These are phyloP conservation scores for Fratercula arctica DNA, from an alignment of 2,797 vertebrate species.

Conservation along the genomic window DNA sequence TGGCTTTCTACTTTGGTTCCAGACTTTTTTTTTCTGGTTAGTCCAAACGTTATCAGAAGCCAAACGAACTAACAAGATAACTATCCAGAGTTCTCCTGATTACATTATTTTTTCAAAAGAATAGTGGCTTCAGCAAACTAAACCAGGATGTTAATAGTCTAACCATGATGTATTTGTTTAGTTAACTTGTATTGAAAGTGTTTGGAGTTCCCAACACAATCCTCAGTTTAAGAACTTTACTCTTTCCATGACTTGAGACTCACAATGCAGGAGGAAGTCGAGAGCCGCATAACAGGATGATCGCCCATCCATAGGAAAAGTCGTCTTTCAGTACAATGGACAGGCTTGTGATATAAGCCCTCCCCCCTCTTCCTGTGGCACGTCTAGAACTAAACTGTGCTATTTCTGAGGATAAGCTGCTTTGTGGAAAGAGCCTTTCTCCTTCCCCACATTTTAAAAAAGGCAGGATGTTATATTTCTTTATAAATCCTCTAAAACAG, in stretches of 20 bases:
- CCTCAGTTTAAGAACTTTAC: slow-evolving; percentile 51
- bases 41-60: slow-evolving; percentile 12
- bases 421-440: slow-evolving; percentile 38
- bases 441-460: slow-evolving; percentile 20
- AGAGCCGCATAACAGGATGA: slow-evolving; percentile 65
- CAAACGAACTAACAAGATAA: slow-evolving; percentile 20
- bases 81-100: slow-evolving; percentile 53
- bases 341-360: slow-evolving; percentile 34
- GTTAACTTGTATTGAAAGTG: slow-evolving; percentile 48
- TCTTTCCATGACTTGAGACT: slow-evolving; percentile 63
- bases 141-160: slow-evolving; percentile 61
- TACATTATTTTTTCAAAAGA: slow-evolving; percentile 61
- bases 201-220: slow-evolving; percentile 54
- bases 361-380: slow-evolving; percentile 63
- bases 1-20: neutral
- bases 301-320: slow-evolving; percentile 66
- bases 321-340: slow-evolving; percentile 52
- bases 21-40: neutral
- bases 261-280: slow-evolving; percentile 66
- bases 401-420: slow-evolving; percentile 49
- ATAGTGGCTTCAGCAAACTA: slow-evolving; percentile 38
- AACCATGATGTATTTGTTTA: slow-evolving; percentile 64
- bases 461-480: slow-evolving; percentile 65
- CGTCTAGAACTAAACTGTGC: neutral
- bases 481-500: slow-evolving; percentile 12